phyloP scores from a whole-genome alignment of 1,140 invertebrate species.

The Semibalanus balanoides region DNA sequence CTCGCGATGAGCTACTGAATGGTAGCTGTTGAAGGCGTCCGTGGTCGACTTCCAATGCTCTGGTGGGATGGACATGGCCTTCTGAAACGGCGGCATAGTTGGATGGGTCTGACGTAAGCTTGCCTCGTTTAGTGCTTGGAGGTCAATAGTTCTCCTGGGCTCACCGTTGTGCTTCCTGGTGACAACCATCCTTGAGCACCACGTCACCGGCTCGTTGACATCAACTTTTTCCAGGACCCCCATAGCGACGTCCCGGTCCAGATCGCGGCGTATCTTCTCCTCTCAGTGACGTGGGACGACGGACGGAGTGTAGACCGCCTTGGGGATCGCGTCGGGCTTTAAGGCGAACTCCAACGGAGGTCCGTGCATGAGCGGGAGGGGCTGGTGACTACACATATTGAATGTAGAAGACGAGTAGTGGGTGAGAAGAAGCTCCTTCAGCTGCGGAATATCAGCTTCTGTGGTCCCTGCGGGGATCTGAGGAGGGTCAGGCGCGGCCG shows the following conservation, averaged over 20 bases:
- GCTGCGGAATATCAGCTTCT: neutral
- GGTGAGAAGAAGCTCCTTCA: neutral
- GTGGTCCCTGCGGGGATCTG: neutral
- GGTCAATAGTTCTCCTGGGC: neutral
- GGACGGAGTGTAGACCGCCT: neutral
- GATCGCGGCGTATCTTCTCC: neutral
- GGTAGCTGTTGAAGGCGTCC: neutral
- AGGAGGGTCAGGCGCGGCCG: neutral
- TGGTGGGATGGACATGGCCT: neutral
- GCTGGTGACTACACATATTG: neutral
- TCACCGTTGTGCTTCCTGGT: too few relatives aligned
- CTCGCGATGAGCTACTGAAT: neutral
- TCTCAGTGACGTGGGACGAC: neutral
- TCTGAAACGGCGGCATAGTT: neutral
- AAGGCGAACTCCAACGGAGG: neutral
- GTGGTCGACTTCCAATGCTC: neutral
- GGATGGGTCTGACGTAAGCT: neutral
- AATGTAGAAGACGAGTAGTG: neutral
- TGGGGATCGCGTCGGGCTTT: neutral
- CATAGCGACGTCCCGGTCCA: neutral
- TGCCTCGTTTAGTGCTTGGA: neutral
- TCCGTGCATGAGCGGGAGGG: neutral
- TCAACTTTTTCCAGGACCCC: neutral
- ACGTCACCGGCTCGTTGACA: neutral
- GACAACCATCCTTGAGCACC: neutral